A percentile compares a stretch with the other conserved stretches of the same genome.
These are phyloP conservation scores for Megaptera novaeangliae DNA, from an alignment of 2,113 vertebrate genomes.

Conservation along the genomic window DNA sequence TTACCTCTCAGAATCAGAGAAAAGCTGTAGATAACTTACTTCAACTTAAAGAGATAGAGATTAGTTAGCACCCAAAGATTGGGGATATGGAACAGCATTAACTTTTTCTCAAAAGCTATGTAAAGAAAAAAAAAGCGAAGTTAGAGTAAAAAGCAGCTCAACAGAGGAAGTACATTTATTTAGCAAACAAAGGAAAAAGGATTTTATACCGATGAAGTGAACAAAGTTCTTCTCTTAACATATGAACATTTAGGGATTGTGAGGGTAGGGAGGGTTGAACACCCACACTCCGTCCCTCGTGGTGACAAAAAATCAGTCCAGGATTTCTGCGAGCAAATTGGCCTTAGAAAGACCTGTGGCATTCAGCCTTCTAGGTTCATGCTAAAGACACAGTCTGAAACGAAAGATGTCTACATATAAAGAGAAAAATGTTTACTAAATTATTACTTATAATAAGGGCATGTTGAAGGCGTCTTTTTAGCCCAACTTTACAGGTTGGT, in stretches of 20 bases:
- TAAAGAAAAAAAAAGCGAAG: not conserved
- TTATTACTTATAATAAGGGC: not conserved
- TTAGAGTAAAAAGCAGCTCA: slow-evolving; percentile 21
- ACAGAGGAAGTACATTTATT: not conserved
- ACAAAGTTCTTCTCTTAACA: not conserved
- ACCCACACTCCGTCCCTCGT: accelerated
- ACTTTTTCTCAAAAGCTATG: not conserved
- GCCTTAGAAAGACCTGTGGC: not conserved
- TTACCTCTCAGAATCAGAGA: not conserved
- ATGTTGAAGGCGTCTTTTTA: not conserved
- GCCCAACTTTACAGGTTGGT: not conserved
- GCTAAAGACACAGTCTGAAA: not conserved
- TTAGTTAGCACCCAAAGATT: not conserved
- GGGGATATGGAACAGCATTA: not conserved
- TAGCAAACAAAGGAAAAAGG: not conserved
- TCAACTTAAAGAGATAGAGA: slow-evolving; percentile 6
- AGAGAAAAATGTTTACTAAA: not conserved
- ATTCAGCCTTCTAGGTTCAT: not conserved
- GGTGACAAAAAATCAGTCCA: not conserved
- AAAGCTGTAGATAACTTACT: not conserved
- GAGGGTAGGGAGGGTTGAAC: too few species aligned
- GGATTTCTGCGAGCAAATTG: not conserved
- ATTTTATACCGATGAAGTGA: not conserved
- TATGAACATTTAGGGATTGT: not conserved
- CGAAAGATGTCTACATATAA: not conserved